phyloP scores from a whole-genome alignment of 2,888 invertebrate genomes.

The Noctua janthina region DNA sequence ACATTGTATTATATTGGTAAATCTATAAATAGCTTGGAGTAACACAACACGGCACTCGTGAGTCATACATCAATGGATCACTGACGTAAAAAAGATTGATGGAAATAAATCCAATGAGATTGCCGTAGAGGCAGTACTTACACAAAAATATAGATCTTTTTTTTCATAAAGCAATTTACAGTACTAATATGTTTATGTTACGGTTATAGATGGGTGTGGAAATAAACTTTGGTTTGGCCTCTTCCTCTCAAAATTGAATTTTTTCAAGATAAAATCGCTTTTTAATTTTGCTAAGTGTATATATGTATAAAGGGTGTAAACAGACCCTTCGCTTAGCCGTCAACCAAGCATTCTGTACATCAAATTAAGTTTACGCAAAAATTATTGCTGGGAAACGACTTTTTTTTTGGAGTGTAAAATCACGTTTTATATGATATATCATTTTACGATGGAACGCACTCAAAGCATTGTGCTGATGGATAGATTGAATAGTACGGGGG shows the following conservation, averaged over 20 bases:
- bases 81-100: conserved; percentile 51
- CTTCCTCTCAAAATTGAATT: background rate
- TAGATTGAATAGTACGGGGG: no score
- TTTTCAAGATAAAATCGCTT: no score
- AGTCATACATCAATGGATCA: conserved; percentile 49
- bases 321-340: no score
- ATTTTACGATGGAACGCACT: no score
- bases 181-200: background rate
- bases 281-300: no score
- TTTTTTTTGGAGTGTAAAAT: no score
- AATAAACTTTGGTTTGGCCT: background rate
- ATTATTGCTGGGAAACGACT: no score
- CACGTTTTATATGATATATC: no score
- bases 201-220: background rate
- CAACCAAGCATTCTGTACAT: no score
- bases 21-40: conserved; percentile 15
- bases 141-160: background rate
- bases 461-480: no score
- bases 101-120: conserved; percentile 3
- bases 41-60: background rate
- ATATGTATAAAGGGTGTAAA: no score
- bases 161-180: background rate
- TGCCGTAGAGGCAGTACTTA: background rate
- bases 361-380: no score
- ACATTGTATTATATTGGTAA: background rate